Evolutionary conservation across 2,113 vertebrate species (phyloP).

Genomic region (Indicator maculatus): DNA sequence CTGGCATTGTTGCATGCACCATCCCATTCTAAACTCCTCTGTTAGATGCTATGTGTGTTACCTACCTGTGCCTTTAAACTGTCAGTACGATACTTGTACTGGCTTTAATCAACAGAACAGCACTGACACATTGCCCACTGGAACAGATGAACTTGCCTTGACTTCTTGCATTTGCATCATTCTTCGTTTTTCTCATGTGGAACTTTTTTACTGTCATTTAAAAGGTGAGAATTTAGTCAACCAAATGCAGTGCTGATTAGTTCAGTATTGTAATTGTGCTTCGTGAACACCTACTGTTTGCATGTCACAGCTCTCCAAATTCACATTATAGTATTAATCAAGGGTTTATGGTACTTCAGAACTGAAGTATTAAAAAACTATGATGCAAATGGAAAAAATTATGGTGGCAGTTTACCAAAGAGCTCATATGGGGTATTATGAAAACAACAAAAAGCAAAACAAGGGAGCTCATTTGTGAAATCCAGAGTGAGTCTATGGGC

Average conservation of each 20-base stretch:
- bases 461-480: background rate
- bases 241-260: conserved; percentile 47
- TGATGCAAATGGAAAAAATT: conserved; percentile 22
- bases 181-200: conserved; percentile 7
- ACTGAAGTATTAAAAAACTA: conserved; percentile 27
- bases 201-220: conserved; percentile 6
- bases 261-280: conserved; percentile 34
- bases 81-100: background rate
- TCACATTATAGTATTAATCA: conserved; percentile 42
- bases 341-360: conserved; percentile 46
- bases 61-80: background rate
- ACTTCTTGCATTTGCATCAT: background rate
- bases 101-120: background rate
- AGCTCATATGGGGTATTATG: background rate
- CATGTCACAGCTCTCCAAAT: conserved; percentile 48
- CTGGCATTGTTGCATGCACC: background rate
- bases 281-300: conserved; percentile 31
- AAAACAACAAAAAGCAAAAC: conserved; percentile 16
- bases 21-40: background rate
- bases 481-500: background rate
- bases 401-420: conserved; percentile 15
- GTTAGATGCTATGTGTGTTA: background rate
- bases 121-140: background rate
- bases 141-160: background rate
- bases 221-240: conserved; percentile 36